Evolutionary conservation across 2,797 vertebrate genomes (phyloP).

Genomic region (Diplodus puntazzo): DNA sequence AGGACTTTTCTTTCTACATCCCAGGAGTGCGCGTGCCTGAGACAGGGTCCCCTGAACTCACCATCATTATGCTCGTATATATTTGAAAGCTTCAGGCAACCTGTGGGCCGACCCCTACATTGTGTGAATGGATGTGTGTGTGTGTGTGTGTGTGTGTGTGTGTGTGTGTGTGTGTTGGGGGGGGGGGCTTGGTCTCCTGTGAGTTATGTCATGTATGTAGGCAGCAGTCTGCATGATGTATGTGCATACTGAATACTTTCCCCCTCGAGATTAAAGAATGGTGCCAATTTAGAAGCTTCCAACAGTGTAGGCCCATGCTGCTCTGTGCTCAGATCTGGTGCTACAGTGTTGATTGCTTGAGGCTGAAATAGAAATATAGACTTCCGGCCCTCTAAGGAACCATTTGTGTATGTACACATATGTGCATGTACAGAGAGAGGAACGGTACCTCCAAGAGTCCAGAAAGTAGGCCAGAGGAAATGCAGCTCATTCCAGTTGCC

Average conservation of each 20-base stretch:
- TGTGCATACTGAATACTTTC: conserved; percentile 39
- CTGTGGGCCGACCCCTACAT: conserved; percentile 35
- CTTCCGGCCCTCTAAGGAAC: conserved; percentile 1
- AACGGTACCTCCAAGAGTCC: conserved; percentile 22
- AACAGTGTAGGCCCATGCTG: background rate
- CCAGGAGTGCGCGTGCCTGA: conserved; percentile 29
- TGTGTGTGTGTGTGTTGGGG: no score
- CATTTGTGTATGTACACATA: conserved; percentile 8
- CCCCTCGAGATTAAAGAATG: conserved; percentile 42
- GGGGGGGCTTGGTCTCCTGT: conserved; percentile 29
- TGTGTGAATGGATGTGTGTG: conserved; percentile 19
- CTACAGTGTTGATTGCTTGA: conserved; percentile 16
- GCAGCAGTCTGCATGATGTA: conserved; percentile 55
- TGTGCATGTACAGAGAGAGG: conserved; percentile 19
- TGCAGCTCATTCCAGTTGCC: conserved; percentile 58
- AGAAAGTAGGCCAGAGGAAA: conserved; percentile 73
- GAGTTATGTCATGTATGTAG: conserved; percentile 45
- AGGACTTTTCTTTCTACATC: conserved; percentile 50
- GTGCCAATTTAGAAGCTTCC: conserved; percentile 46
- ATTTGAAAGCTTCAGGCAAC: conserved; percentile 49
- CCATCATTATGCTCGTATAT: conserved; percentile 36
- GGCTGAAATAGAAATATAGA: conserved; percentile 32
- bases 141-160: conserved; percentile 2
- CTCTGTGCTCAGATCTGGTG: background rate
- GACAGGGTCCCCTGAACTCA: conserved; percentile 30